phyloP scores from a whole-genome alignment of 2,888 invertebrate genomes.

The Nudaria mundana region DNA sequence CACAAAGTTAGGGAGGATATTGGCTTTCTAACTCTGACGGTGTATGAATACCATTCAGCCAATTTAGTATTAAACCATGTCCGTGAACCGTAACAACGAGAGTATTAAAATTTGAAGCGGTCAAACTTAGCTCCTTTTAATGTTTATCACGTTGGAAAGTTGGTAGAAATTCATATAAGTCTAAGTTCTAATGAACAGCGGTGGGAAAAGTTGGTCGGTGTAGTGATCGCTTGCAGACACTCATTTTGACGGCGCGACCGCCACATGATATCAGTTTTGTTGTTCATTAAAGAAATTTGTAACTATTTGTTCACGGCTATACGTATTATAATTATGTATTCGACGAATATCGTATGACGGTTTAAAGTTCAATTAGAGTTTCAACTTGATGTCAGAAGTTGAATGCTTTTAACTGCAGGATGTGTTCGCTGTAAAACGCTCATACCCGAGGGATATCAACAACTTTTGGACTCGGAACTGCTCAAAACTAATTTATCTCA shows the following conservation, averaged over 20 bases:
- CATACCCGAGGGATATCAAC: conserved; percentile 44
- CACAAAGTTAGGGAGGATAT: conserved; percentile 66
- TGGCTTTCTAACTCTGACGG: conserved; percentile 67
- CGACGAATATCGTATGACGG: conserved; percentile 31
- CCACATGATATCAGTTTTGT: conserved; percentile 40
- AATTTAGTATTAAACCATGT: conserved; percentile 60
- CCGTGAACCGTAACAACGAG: conserved; percentile 48
- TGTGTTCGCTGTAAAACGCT: conserved; percentile 48
- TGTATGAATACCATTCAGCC: conserved; percentile 58
- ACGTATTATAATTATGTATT: conserved; percentile 14
- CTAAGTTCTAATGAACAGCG: conserved; percentile 79
- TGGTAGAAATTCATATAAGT: conserved; percentile 76
- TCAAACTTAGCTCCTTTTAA: conserved; percentile 77
- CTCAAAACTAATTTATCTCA: conserved; percentile 58
- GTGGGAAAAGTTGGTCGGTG: conserved; percentile 61
- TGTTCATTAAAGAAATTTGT: conserved; percentile 33
- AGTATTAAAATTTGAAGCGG: conserved; percentile 78
- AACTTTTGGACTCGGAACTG: conserved; percentile 45
- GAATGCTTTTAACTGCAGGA: conserved; percentile 39
- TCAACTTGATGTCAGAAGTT: conserved; percentile 36
- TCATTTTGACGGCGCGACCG: conserved; percentile 35
- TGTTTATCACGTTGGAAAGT: conserved; percentile 78
- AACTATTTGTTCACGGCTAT: conserved; percentile 7
- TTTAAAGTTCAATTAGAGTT: conserved; percentile 46
- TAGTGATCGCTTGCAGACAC: conserved; percentile 49